Percentiles rank a stretch among this genome's conserved stretches.
These are phyloP conservation scores for Pseudoatta argentina DNA, from an alignment of 1,140 invertebrate species.

Conservation along the genomic window DNA sequence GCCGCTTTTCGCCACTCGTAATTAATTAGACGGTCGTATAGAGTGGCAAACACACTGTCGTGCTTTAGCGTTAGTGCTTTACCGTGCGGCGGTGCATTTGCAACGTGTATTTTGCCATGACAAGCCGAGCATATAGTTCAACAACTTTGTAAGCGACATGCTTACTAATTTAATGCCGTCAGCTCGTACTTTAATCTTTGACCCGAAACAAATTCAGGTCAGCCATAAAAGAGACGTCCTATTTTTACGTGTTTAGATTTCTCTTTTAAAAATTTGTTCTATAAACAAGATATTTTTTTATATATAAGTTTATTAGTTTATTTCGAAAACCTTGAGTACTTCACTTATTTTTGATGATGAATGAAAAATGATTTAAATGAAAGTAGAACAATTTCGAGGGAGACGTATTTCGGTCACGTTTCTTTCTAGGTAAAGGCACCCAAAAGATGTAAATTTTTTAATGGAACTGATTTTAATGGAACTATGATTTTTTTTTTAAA, in stretches of 20 bases:
- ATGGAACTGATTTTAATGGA: too few species aligned
- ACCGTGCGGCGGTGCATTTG: not conserved
- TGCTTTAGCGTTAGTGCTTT: slow-evolving; percentile 11
- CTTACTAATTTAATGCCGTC: slow-evolving; percentile 49
- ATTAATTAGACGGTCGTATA: slow-evolving; percentile 63
- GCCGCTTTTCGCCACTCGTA: slow-evolving; percentile 21
- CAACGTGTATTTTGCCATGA: not conserved
- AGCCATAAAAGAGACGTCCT: not conserved
- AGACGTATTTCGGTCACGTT: too few species aligned
- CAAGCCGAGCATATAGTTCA: slow-evolving; percentile 5
- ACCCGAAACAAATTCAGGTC: not conserved
- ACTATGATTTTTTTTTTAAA: too few species aligned
- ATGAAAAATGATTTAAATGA: too few species aligned
- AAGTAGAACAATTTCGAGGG: too few species aligned
- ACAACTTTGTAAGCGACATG: slow-evolving; percentile 33
- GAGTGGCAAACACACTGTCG: slow-evolving; percentile 6
- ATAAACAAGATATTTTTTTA: not conserved
- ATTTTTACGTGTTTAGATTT: not conserved
- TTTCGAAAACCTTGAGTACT: not conserved
- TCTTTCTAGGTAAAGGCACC: too few species aligned
- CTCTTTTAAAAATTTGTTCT: not conserved
- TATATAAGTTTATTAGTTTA: too few species aligned
- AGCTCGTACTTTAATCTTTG: slow-evolving; percentile 12
- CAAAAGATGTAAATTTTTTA: too few species aligned
- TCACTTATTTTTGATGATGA: too few species aligned